Conservation (phyloP, 2,888 invertebrate genomes). For the Philereme vetulata region DNA sequence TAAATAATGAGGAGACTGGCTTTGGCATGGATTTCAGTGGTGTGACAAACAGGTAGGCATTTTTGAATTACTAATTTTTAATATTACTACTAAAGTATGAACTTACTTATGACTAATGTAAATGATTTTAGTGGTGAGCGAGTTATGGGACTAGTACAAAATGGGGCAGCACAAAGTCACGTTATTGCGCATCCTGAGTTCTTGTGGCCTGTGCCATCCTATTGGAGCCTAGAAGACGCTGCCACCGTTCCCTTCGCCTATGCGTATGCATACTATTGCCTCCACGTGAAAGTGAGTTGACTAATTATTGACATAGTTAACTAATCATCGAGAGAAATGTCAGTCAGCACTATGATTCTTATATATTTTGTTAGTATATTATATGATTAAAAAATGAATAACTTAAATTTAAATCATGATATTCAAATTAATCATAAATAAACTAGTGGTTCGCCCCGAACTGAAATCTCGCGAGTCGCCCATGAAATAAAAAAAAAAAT, state of each 20-base stretch:
- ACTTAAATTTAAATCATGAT: too few species aligned
- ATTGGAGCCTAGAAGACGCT: constrained; percentile 88
- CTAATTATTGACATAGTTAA: not conserved
- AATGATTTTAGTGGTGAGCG: constrained; percentile 72
- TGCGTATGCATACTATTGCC: constrained; percentile 73
- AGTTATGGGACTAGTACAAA: constrained; percentile 85
- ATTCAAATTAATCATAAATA: too few species aligned
- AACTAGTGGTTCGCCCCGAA: too few species aligned
- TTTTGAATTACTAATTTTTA: not conserved
- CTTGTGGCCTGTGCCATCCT: constrained; percentile 86
- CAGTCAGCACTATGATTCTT: too few species aligned
- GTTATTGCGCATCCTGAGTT: constrained; percentile 79
- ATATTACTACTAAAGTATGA: not conserved
- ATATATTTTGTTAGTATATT: too few species aligned
- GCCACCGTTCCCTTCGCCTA: constrained; percentile 91
- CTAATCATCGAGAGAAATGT: too few species aligned
- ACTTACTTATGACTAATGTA: not conserved
- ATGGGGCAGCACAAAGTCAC: constrained; percentile 79
- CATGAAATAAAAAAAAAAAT: too few species aligned
- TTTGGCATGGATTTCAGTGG: constrained; percentile 72
- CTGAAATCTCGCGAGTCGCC: too few species aligned
- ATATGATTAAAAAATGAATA: too few species aligned
- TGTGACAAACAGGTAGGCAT: constrained; percentile 50
- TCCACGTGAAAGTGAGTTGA: constrained; percentile 34
- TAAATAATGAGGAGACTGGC: constrained; percentile 13